Evolutionary conservation across 2,113 vertebrate species (phyloP).

Genomic region (Peucedramus taeniatus): DNA sequence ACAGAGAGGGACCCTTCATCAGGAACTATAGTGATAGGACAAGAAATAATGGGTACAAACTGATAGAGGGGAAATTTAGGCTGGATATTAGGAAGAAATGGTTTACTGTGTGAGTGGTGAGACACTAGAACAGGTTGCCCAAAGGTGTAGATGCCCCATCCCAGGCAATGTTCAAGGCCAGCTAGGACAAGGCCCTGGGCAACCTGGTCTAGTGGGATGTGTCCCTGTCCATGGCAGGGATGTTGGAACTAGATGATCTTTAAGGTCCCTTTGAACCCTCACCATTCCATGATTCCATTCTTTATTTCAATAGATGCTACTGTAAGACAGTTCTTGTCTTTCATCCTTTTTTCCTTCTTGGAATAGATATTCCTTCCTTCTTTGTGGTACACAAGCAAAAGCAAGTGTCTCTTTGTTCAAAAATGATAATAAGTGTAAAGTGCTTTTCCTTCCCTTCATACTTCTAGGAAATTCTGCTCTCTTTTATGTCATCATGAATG

Average conservation of each 20-base stretch:
- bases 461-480: neutral
- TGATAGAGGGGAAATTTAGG: neutral
- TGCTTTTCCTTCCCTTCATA: neutral
- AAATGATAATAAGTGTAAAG: neutral
- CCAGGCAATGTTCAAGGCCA: neutral
- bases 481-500: accelerated
- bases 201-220: neutral
- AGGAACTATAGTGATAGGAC: neutral
- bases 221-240: neutral
- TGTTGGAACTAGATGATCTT: neutral
- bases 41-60: neutral
- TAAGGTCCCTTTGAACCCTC: neutral
- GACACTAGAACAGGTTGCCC: neutral
- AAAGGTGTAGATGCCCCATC: too few relatives aligned
- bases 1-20: too few relatives aligned
- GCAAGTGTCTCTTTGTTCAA: neutral
- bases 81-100: neutral
- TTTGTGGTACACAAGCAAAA: neutral
- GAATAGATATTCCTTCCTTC: neutral
- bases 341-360: neutral
- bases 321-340: neutral
- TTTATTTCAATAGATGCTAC: neutral
- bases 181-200: neutral
- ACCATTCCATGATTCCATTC: neutral
- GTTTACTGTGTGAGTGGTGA: neutral